A percentile compares a stretch with the other conserved stretches of the same genome.
Evolutionary conservation across 2,888 invertebrate genomes (phyloP).

Genomic region (Glyphotaelius pellucidus): DNA sequence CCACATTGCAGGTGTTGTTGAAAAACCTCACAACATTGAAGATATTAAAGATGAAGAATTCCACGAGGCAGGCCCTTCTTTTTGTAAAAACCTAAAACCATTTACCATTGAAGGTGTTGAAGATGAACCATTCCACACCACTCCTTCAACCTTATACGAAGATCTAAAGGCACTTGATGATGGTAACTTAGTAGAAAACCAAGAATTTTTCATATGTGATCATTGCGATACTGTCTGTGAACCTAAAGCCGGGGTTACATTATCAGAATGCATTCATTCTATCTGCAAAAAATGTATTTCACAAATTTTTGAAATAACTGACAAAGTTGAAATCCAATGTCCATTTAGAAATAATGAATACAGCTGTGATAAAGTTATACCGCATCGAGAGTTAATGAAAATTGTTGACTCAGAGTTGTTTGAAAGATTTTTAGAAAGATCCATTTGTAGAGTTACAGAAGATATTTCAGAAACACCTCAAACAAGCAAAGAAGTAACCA

Average conservation of each 20-base stretch:
- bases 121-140: neutral
- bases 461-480: neutral
- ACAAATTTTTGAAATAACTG: neutral
- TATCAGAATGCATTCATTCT: neutral
- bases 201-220: neutral
- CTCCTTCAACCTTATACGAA: neutral
- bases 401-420: neutral
- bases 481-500: neutral
- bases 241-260: neutral
- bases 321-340: neutral
- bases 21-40: too few relatives aligned
- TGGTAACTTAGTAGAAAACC: neutral
- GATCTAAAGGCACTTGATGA: neutral
- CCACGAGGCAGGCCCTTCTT: neutral
- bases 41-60: neutral
- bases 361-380: too few relatives aligned
- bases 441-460: neutral
- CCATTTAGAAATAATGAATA: too few relatives aligned
- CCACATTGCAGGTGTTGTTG: neutral
- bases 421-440: slow-evolving; percentile 2
- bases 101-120: neutral
- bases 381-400: too few relatives aligned
- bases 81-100: neutral
- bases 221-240: neutral
- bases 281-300: slow-evolving; percentile 17